A percentile compares a stretch with the other conserved stretches of the same genome.
These are phyloP conservation scores for Temnothorax curvispinosus DNA, from an alignment of 1,140 invertebrate genomes.

Conservation along the genomic window DNA sequence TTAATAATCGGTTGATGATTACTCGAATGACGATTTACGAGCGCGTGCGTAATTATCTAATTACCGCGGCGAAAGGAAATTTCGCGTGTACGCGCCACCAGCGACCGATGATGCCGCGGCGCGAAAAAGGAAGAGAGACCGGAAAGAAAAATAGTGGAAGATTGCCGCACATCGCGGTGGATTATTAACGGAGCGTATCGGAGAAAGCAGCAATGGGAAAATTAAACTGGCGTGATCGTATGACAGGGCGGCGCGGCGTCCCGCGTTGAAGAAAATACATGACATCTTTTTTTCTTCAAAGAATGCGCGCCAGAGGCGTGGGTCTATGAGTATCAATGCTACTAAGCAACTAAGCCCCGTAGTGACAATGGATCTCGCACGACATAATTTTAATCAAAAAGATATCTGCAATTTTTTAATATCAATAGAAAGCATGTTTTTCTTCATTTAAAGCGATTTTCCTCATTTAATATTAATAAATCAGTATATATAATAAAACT, in stretches of 20 bases:
- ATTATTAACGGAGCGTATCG: conserved; percentile 84
- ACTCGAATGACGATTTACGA: conserved; percentile 3
- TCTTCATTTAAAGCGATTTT: not conserved
- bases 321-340: not conserved
- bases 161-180: conserved; percentile 73
- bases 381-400: not conserved
- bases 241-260: conserved; percentile 46
- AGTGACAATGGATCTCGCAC: no score
- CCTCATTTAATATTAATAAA: not conserved
- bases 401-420: not conserved
- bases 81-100: conserved; percentile 70
- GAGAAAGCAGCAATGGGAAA: conserved; percentile 82
- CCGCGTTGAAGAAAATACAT: conserved; percentile 59
- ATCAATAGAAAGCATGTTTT: not conserved
- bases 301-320: not conserved
- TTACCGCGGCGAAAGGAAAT: conserved; percentile 79
- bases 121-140: conserved; percentile 72
- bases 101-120: conserved; percentile 61
- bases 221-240: conserved; percentile 68
- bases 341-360: not conserved
- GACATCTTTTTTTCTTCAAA: not conserved
- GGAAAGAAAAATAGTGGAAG: conserved; percentile 63
- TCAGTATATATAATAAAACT: not conserved
- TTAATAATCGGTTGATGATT: conserved; percentile 13
- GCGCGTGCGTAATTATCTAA: conserved; percentile 33